A percentile compares a stretch with the other conserved stretches of the same genome.
Conservation (phyloP, 2,113 vertebrate genomes). For the Monopterus albus region DNA sequence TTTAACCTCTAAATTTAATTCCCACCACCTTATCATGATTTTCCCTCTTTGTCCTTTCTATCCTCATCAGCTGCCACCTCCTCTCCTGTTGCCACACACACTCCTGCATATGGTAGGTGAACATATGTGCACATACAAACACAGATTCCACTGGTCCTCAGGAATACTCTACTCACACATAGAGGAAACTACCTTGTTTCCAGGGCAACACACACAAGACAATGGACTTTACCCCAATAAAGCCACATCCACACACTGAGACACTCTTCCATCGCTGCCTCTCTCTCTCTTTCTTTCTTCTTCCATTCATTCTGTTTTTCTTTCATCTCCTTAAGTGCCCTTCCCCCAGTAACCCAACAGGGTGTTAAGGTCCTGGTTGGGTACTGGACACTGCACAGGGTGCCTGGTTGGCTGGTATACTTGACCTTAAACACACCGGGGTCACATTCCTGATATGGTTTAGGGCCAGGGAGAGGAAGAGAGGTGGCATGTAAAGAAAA, state of each 20-base stretch:
- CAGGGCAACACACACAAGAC: slow-evolving; percentile 74
- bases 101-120: no score
- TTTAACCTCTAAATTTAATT: slow-evolving; percentile 26
- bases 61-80: slow-evolving; percentile 31
- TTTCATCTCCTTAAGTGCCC: slow-evolving; percentile 59
- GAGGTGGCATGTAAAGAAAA: slow-evolving; percentile 58
- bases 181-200: slow-evolving; percentile 72
- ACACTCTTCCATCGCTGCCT: slow-evolving; percentile 41
- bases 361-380: slow-evolving; percentile 55
- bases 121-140: neutral
- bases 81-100: slow-evolving; percentile 21
- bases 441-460: slow-evolving; percentile 54
- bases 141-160: slow-evolving; percentile 46
- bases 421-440: slow-evolving; percentile 58
- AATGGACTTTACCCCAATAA: slow-evolving; percentile 62
- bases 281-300: slow-evolving; percentile 35
- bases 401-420: slow-evolving; percentile 55
- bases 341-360: slow-evolving; percentile 40
- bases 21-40: slow-evolving; percentile 12
- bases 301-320: slow-evolving; percentile 42
- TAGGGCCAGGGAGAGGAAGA: slow-evolving; percentile 41
- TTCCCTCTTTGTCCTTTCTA: slow-evolving; percentile 46
- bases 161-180: slow-evolving; percentile 67
- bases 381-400: slow-evolving; percentile 72
- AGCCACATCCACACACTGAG: slow-evolving; percentile 39